phyloP scores from a whole-genome alignment of 92 coral and sea anemone genomes.

The Bergia sp. region DNA sequence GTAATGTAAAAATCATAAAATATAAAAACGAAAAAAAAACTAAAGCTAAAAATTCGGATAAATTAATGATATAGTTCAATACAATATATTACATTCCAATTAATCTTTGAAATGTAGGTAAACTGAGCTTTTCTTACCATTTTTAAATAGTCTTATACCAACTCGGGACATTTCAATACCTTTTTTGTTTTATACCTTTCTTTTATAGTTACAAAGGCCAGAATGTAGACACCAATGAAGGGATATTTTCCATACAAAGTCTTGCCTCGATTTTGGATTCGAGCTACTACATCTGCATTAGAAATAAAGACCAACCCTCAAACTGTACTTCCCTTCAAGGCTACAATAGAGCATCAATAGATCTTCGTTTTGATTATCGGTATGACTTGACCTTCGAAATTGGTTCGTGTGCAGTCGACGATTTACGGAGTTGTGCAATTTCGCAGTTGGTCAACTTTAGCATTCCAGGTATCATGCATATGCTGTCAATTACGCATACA shows the following conservation, averaged over 20 bases:
- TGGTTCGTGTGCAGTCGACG: slow-evolving; percentile 3
- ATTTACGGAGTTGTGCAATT: slow-evolving; percentile 6
- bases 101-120: too few species aligned
- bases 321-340: background rate
- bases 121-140: too few species aligned
- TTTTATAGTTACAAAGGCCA: background rate
- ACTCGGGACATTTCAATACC: background rate
- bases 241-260: background rate
- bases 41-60: too few species aligned
- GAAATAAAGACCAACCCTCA: background rate
- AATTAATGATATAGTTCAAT: too few species aligned
- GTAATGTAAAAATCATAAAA: too few species aligned
- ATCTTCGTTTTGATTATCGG: slow-evolving; percentile 12
- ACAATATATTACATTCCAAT: too few species aligned
- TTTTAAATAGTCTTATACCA: too few species aligned
- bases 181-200: background rate
- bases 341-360: slow-evolving; percentile 3
- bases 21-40: too few species aligned
- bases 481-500: too few species aligned
- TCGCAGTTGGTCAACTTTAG: background rate
- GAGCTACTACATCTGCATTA: slow-evolving; percentile 16
- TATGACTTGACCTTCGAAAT: background rate
- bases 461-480: background rate
- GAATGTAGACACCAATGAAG: background rate
- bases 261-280: background rate